Conservation (phyloP, 2,797 vertebrate genomes). For the Microtus californicus region DNA sequence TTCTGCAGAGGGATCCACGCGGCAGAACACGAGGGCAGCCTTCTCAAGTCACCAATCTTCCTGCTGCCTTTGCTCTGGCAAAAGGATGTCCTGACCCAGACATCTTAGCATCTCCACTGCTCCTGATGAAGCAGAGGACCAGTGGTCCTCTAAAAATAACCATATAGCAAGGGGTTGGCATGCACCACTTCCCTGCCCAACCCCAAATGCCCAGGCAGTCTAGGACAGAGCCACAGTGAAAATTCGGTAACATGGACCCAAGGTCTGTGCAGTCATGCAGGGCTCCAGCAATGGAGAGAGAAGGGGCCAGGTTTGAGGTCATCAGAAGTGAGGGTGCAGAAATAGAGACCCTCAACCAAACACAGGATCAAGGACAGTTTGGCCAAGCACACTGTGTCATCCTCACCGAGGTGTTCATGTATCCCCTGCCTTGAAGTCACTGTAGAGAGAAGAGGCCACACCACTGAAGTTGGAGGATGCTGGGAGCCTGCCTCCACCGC, state of each 20-base stretch:
- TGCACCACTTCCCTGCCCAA: too few species aligned
- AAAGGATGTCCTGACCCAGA: not conserved
- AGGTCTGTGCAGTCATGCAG: not conserved
- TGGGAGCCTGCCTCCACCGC: accelerated
- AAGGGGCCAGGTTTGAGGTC: not conserved
- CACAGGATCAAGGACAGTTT: not conserved
- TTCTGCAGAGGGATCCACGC: not conserved
- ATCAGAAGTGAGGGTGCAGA: not conserved
- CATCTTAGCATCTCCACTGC: not conserved
- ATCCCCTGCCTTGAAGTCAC: not conserved
- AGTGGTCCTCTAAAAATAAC: not conserved
- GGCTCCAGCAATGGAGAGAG: not conserved
- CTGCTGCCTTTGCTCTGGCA: not conserved
- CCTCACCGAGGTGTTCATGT: not conserved
- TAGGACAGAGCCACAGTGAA: not conserved
- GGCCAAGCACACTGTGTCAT: not conserved
- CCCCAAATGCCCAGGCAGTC: not conserved
- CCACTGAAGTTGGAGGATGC: not conserved
- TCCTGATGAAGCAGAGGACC: not conserved
- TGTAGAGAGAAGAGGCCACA: not conserved
- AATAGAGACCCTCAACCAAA: not conserved
- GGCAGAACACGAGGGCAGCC: not conserved
- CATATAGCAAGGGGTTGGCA: too few species aligned
- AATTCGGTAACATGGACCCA: not conserved
- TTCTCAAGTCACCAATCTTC: not conserved